phyloP scores from a whole-genome alignment of 2,797 vertebrate genomes.

The Epinephelus malabaricus region DNA sequence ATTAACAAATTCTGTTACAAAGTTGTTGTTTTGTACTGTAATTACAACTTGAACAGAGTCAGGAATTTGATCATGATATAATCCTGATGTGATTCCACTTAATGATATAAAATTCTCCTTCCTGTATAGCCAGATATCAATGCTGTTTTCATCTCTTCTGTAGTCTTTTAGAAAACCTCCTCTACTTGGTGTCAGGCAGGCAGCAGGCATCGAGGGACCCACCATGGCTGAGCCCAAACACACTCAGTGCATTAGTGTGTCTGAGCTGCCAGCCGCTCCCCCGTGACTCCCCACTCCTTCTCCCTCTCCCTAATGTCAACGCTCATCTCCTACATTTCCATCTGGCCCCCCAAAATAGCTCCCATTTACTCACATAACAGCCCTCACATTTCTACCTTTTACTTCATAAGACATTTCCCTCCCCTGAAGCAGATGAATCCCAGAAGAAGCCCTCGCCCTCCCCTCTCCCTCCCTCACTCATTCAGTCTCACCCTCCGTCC shows the following conservation, averaged over 20 bases:
- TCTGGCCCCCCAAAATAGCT: constrained; percentile 79
- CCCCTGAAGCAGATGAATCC: constrained; percentile 74
- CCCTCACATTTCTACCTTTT: constrained; percentile 73
- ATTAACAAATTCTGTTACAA: neutral
- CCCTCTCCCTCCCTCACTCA: constrained; percentile 5
- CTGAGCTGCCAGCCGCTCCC: constrained; percentile 61
- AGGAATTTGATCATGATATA: neutral
- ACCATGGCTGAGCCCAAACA: constrained; percentile 53
- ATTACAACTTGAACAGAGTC: neutral
- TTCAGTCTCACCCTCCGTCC: constrained; percentile 14
- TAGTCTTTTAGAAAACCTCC: constrained; percentile 18
- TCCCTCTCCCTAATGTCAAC: constrained; percentile 70
- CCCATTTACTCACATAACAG: constrained; percentile 85
- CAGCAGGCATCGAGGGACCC: constrained; percentile 39
- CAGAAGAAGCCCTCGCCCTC: constrained; percentile 59
- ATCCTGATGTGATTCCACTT: neutral
- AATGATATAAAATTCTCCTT: neutral
- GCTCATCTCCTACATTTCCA: constrained; percentile 77
- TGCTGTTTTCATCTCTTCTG: constrained; percentile 26
- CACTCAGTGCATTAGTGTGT: constrained; percentile 74
- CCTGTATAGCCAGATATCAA: neutral
- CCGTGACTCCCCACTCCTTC: constrained; percentile 57
- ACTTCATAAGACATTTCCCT: constrained; percentile 80
- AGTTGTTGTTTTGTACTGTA: neutral
- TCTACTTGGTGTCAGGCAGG: constrained; percentile 41